Evolutionary conservation across 1,140 invertebrate species (phyloP).

Genomic region (Theocolax elegans): DNA sequence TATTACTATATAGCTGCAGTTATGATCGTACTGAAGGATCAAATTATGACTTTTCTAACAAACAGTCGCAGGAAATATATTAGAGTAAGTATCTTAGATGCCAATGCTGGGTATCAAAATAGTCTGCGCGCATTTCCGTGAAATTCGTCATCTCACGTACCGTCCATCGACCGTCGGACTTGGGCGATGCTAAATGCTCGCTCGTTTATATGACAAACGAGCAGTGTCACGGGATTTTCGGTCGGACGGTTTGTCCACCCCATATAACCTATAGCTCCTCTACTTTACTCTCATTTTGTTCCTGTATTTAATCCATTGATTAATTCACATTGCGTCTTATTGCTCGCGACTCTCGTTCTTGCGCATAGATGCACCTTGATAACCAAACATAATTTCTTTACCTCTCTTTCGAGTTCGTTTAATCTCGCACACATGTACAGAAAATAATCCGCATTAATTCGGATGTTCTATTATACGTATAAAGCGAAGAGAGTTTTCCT

Average conservation of each 20-base stretch:
- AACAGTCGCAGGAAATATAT: no score
- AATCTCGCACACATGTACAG: constrained; percentile 49
- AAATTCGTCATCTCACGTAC: constrained; percentile 35
- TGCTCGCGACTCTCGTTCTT: constrained; percentile 55
- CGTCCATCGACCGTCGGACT: background rate
- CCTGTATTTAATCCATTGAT: constrained; percentile 67
- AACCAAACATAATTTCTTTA: constrained; percentile 11
- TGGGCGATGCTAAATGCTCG: constrained; percentile 54
- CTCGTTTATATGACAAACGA: constrained; percentile 68
- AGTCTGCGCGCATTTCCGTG: constrained; percentile 9
- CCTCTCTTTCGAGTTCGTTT: background rate
- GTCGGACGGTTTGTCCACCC: constrained; percentile 34
- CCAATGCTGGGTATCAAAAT: no score
- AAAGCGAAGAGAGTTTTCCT: constrained; percentile 36
- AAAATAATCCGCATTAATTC: constrained; percentile 51
- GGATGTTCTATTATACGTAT: background rate
- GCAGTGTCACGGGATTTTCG: constrained; percentile 58
- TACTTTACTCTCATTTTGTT: constrained; percentile 35
- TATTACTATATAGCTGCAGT: no score
- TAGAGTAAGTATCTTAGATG: no score
- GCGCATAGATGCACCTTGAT: constrained; percentile 40
- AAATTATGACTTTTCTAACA: no score
- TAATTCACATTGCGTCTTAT: constrained; percentile 67
- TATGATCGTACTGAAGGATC: no score
- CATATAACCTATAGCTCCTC: constrained; percentile 32